phyloP scores from a whole-genome alignment of 2,797 vertebrate species.

The Vultur gryphus region DNA sequence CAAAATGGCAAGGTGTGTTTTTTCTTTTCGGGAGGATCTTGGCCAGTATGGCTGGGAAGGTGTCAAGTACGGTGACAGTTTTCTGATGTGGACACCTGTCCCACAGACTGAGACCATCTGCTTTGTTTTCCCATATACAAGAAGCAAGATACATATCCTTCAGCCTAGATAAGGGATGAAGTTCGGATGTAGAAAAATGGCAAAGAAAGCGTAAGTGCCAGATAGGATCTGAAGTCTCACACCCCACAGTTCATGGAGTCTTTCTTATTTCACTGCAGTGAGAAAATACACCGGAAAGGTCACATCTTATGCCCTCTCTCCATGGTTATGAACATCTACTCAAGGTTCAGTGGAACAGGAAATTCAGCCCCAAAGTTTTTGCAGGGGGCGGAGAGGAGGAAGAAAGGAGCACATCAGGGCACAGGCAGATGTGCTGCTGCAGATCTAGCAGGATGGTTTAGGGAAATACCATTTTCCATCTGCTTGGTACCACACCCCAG shows the following conservation, averaged over 20 bases:
- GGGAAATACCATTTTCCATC: background rate
- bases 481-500: background rate
- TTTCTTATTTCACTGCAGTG: background rate
- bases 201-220: background rate
- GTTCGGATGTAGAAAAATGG: background rate
- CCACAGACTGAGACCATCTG: slow-evolving; percentile 64
- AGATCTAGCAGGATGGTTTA: background rate
- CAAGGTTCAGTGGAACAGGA: background rate
- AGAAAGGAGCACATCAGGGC: background rate
- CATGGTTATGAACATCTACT: background rate
- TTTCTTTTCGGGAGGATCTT: slow-evolving; percentile 35
- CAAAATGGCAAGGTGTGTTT: slow-evolving; percentile 31
- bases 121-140: slow-evolving; percentile 5
- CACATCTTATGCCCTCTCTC: background rate
- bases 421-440: background rate
- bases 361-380: background rate
- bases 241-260: background rate
- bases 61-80: slow-evolving; percentile 48
- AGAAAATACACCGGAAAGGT: background rate
- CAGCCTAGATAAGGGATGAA: background rate
- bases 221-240: background rate
- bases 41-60: slow-evolving; percentile 44
- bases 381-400: background rate
- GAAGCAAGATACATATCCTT: background rate
- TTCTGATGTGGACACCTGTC: slow-evolving; percentile 64